Conservation (phyloP, 2,113 vertebrate genomes). For the Prunella fulvescens region DNA sequence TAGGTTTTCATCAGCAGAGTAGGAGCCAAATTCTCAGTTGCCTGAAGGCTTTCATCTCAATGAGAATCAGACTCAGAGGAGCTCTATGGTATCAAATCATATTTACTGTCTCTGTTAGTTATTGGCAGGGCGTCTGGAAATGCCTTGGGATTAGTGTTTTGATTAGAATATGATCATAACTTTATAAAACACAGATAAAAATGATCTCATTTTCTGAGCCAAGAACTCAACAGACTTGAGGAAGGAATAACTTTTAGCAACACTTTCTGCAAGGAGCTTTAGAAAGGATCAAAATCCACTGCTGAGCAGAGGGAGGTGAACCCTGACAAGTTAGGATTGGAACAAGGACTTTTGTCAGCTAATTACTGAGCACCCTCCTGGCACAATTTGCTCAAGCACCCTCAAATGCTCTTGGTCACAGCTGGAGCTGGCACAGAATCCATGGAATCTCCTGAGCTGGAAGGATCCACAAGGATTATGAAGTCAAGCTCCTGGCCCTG, state of each 20-base stretch:
- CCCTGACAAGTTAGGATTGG: not conserved
- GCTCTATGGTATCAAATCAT: slow-evolving; percentile 46
- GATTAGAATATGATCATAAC: slow-evolving; percentile 46
- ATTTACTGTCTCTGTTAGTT: slow-evolving; percentile 55
- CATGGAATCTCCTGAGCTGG: not conserved
- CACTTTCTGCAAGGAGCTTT: not conserved
- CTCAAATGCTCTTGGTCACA: not conserved
- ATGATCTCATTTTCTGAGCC: slow-evolving; percentile 2
- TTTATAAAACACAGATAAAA: slow-evolving; percentile 56
- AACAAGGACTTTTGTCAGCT: not conserved
- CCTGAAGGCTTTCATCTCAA: slow-evolving; percentile 53
- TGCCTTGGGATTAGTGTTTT: slow-evolving; percentile 46
- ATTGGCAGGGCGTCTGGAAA: slow-evolving; percentile 49
- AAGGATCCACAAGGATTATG: rapidly evolving
- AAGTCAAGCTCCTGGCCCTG: not conserved
- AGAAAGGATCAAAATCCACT: not conserved
- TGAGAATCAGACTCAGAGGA: slow-evolving; percentile 49
- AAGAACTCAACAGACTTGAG: slow-evolving; percentile 18
- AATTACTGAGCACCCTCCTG: not conserved
- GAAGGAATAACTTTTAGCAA: slow-evolving; percentile 25
- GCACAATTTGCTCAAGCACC: not conserved
- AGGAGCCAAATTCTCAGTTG: slow-evolving; percentile 45
- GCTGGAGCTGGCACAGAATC: not conserved
- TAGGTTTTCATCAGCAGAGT: slow-evolving; percentile 37
- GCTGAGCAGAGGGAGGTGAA: not conserved